Conservation (phyloP, 2,113 vertebrate species). For the Pseudorectes ferrugineus region DNA sequence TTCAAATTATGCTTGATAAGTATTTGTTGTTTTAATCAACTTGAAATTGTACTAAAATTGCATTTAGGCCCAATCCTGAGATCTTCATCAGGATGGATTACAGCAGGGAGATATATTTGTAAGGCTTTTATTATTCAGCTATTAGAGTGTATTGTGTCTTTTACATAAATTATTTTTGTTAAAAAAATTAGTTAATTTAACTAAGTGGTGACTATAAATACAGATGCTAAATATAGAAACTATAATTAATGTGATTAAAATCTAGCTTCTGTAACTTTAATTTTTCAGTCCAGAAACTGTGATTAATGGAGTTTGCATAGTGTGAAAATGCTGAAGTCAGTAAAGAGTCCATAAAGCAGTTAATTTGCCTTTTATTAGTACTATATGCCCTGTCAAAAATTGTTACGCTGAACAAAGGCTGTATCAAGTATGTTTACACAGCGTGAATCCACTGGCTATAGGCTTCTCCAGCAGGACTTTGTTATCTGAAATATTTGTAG, state of each 20-base stretch:
- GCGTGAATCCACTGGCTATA: background rate
- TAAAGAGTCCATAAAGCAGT: background rate
- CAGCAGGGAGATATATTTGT: background rate
- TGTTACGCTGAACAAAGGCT: background rate
- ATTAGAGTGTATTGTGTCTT: background rate
- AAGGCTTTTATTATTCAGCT: background rate
- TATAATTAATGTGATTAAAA: constrained; percentile 4
- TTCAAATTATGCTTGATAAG: background rate
- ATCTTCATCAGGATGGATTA: background rate
- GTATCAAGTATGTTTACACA: background rate
- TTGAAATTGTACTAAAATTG: background rate
- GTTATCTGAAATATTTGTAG: background rate
- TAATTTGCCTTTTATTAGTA: background rate
- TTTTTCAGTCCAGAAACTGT: background rate
- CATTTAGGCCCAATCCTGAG: background rate
- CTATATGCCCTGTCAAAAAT: background rate
- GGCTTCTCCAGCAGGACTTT: background rate
- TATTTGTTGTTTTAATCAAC: background rate
- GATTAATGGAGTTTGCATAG: background rate
- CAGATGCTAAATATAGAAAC: background rate
- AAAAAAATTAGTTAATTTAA: background rate
- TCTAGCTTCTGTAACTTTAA: background rate
- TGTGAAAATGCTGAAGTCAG: background rate
- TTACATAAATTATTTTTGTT: background rate
- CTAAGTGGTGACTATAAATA: background rate